Percentiles rank a stretch among this genome's conserved stretches.
phyloP scores from a whole-genome alignment of 2,113 vertebrate genomes.

The Poeciliopsis prolifica region DNA sequence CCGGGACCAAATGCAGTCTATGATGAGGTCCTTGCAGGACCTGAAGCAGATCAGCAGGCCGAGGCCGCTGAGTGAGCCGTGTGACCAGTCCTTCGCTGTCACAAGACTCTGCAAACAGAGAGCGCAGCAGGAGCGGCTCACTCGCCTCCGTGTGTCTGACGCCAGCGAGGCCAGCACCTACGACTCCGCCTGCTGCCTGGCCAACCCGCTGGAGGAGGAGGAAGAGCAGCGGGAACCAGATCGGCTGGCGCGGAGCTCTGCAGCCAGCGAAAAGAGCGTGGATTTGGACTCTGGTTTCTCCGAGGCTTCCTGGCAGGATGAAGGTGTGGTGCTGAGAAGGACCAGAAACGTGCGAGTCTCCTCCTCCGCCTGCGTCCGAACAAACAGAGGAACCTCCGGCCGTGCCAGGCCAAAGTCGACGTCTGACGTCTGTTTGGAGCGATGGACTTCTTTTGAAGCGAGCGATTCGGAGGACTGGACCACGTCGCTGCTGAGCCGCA shows the following conservation, averaged over 20 bases:
- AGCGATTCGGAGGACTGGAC: constrained; percentile 90
- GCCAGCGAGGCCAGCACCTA: constrained; percentile 84
- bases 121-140: constrained; percentile 69
- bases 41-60: constrained; percentile 74
- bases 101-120: constrained; percentile 68
- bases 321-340: constrained; percentile 81
- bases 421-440: constrained; percentile 92
- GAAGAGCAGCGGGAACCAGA: constrained; percentile 71
- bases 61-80: constrained; percentile 68
- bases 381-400: constrained; percentile 72
- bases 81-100: constrained; percentile 62
- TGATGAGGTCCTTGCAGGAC: constrained; percentile 81
- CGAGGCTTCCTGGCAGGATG: constrained; percentile 90
- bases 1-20: constrained; percentile 82
- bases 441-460: constrained; percentile 88
- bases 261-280: constrained; percentile 86
- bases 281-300: constrained; percentile 96
- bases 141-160: constrained; percentile 72
- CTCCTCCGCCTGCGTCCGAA: constrained; percentile 80
- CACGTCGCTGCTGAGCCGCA: constrained; percentile 87
- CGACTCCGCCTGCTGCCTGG: constrained; percentile 89
- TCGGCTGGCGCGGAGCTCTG: constrained; percentile 70
- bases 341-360: constrained; percentile 82
- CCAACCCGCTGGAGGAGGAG: constrained; percentile 82
- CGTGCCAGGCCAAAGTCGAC: constrained; percentile 91